These are phyloP conservation scores for Choloepus hoffmanni DNA, from an alignment of 2,113 vertebrate genomes.

Conservation along the genomic window DNA sequence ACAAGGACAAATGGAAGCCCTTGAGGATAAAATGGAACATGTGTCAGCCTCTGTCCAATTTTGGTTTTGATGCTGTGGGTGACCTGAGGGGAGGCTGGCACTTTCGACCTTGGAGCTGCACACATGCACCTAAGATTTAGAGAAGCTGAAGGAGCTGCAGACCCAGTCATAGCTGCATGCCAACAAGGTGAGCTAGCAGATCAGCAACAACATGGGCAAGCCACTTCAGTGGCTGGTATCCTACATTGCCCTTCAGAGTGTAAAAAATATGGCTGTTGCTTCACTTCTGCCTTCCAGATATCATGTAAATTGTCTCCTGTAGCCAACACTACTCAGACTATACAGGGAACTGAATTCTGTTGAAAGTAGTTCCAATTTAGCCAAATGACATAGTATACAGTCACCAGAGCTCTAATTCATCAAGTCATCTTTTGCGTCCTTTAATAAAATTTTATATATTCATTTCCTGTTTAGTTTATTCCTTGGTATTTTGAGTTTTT, in stretches of 20 bases:
- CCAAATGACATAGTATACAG: neutral
- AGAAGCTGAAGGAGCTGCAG: neutral
- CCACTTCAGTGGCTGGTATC: neutral
- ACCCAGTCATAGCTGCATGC: neutral
- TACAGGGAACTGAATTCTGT: neutral
- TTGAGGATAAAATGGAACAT: neutral
- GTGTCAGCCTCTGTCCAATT: neutral
- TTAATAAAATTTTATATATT: neutral
- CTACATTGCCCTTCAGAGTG: neutral
- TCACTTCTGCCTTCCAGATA: neutral
- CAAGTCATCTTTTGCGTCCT: neutral
- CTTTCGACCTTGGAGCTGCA: neutral
- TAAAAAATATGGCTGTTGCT: neutral
- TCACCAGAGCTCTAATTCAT: neutral
- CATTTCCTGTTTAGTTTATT: constrained; percentile 19
- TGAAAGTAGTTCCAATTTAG: neutral
- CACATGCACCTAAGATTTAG: neutral
- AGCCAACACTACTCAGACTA: neutral
- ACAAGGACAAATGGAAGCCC: neutral
- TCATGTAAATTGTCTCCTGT: neutral
- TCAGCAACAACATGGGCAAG: neutral
- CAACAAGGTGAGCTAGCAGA: neutral
- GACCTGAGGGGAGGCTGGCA: neutral
- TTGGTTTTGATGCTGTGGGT: neutral
- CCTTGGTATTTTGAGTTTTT: constrained; percentile 30